Conservation (phyloP, 2,888 invertebrate species). For the Drosophila infuscata region DNA sequence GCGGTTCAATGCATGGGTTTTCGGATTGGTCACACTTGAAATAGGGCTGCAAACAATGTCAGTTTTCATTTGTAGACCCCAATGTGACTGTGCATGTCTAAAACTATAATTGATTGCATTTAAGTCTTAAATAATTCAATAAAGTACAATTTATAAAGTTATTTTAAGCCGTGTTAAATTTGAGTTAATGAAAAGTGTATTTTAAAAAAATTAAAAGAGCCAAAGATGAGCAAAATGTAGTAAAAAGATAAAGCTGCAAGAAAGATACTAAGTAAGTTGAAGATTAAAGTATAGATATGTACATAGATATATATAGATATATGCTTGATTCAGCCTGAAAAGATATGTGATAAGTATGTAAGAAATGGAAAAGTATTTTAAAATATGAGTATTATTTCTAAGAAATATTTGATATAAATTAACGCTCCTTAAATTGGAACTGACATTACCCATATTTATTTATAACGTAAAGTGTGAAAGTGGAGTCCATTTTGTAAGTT, state of each 20-base stretch:
- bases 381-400: not conserved
- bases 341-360: not conserved
- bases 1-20: conserved; percentile 29
- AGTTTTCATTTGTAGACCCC: not conserved
- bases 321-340: not conserved
- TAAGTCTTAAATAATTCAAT: not conserved
- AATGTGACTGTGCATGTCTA: not conserved
- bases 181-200: not conserved
- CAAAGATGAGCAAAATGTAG: not conserved
- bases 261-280: not conserved
- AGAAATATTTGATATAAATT: not conserved
- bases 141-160: not conserved
- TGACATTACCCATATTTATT: not conserved
- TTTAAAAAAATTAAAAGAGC: not conserved
- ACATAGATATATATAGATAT: not conserved
- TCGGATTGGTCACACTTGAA: conserved; percentile 40
- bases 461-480: not conserved
- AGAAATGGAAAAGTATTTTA: not conserved
- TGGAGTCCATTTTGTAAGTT: not conserved
- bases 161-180: not conserved
- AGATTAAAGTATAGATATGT: not conserved
- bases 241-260: not conserved
- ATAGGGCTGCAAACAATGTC: conserved; percentile 4
- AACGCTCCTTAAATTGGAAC: not conserved
- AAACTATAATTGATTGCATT: not conserved